Conservation (phyloP, 2,888 invertebrate species). For the Papilio protenor region DNA sequence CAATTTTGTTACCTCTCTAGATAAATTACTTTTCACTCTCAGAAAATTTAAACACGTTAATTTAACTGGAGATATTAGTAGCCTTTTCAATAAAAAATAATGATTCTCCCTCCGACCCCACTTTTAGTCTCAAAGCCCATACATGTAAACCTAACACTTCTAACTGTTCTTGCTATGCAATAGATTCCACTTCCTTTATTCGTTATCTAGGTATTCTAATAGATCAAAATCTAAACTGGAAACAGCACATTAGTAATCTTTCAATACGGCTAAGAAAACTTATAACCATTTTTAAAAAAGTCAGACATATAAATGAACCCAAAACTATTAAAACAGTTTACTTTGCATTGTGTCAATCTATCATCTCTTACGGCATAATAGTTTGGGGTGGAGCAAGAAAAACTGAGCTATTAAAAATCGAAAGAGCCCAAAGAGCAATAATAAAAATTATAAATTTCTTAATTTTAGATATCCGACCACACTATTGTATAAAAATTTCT, state of each 20-base stretch:
- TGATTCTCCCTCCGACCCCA: neutral
- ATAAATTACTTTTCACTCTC: neutral
- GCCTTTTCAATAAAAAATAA: slow-evolving; percentile 4
- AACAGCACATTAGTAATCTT: slow-evolving; percentile 36
- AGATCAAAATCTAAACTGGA: slow-evolving; percentile 11
- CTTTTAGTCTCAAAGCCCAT: neutral
- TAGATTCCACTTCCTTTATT: neutral
- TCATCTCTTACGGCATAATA: too few relatives aligned
- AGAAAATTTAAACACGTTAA: neutral
- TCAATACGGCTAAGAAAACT: too few relatives aligned
- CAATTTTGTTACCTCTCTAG: neutral
- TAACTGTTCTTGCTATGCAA: neutral
- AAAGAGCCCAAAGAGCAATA: too few relatives aligned
- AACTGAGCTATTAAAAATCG: too few relatives aligned
- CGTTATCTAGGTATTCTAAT: neutral
- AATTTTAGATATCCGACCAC: too few relatives aligned
- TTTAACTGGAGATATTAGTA: neutral
- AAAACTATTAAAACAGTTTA: too few relatives aligned
- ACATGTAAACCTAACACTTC: slow-evolving; percentile 3
- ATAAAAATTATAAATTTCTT: too few relatives aligned
- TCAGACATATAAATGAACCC: too few relatives aligned
- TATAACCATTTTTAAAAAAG: too few relatives aligned
- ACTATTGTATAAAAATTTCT: too few relatives aligned
- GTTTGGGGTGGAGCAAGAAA: too few relatives aligned
- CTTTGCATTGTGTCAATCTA: too few relatives aligned